Conservation (phyloP, 1,140 invertebrate genomes). For the Pinna nobilis region DNA sequence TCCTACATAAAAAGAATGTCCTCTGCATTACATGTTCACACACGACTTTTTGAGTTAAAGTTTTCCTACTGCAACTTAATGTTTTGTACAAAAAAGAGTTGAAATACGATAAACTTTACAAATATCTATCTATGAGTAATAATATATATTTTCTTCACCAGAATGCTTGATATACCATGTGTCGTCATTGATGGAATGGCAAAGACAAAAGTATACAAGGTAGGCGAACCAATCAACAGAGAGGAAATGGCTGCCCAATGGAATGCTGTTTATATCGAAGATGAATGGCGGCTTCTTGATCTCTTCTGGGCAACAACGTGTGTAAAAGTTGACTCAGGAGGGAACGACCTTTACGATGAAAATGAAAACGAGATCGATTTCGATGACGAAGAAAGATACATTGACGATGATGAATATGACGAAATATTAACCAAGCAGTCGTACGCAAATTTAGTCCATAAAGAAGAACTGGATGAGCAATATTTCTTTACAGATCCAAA, state of each 20-base stretch:
- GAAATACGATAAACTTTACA: too few relatives aligned
- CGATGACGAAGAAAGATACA: background rate
- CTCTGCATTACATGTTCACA: too few relatives aligned
- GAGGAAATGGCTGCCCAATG: conserved; percentile 53
- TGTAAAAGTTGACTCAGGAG: conserved; percentile 27
- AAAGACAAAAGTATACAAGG: conserved; percentile 53
- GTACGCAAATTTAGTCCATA: conserved; percentile 15
- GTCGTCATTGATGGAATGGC: conserved; percentile 54
- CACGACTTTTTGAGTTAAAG: too few relatives aligned
- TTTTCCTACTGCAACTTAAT: too few relatives aligned
- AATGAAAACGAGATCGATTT: background rate
- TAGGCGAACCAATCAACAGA: conserved; percentile 49
- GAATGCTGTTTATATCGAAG: conserved; percentile 59
- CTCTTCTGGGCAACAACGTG: conserved; percentile 56
- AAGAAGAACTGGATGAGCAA: conserved; percentile 65
- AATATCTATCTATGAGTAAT: background rate
- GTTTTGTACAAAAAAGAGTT: too few relatives aligned
- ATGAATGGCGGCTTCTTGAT: conserved; percentile 57
- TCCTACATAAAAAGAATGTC: too few relatives aligned
- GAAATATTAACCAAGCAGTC: background rate
- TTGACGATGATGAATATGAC: background rate
- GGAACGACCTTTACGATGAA: conserved; percentile 16
- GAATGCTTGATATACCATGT: conserved; percentile 51
- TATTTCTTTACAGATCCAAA: conserved; percentile 77
- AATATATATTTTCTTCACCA: background rate